Percentiles rank a stretch among this genome's conserved stretches.
Evolutionary conservation across 2,113 vertebrate species (phyloP).

Genomic region (Terrapene triunguis): DNA sequence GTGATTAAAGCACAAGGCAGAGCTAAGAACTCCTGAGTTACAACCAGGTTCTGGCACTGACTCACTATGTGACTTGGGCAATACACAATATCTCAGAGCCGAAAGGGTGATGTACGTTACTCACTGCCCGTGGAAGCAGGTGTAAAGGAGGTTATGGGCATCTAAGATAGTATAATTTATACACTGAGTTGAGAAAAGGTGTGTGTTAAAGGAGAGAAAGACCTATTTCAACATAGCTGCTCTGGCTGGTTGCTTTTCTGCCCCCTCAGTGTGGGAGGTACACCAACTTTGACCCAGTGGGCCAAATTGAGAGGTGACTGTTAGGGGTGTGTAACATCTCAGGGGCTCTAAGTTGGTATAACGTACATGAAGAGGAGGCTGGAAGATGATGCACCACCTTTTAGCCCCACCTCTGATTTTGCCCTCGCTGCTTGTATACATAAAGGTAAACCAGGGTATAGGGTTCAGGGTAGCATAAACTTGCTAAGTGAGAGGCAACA

Average conservation of each 20-base stretch:
- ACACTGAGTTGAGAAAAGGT: background rate
- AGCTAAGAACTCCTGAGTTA: background rate
- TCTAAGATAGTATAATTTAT: background rate
- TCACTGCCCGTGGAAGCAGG: background rate
- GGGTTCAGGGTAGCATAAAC: accelerated
- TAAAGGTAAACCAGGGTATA: background rate
- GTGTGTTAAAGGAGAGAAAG: background rate
- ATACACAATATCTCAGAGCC: background rate
- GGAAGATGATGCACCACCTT: background rate
- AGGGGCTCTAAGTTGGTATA: background rate
- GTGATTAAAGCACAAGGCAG: accelerated
- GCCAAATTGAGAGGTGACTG: background rate
- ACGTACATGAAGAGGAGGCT: background rate
- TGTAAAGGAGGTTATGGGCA: background rate
- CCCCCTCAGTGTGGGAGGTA: background rate
- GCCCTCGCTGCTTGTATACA: background rate
- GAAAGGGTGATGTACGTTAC: background rate
- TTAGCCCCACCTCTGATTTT: background rate
- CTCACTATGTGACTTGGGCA: background rate
- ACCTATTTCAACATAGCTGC: background rate
- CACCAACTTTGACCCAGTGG: background rate
- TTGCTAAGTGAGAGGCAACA: background rate
- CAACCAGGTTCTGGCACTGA: background rate
- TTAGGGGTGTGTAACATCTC: accelerated
- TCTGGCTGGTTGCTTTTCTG: background rate